These are phyloP conservation scores for Sipha flava DNA, from an alignment of 1,140 invertebrate species.

Conservation along the genomic window DNA sequence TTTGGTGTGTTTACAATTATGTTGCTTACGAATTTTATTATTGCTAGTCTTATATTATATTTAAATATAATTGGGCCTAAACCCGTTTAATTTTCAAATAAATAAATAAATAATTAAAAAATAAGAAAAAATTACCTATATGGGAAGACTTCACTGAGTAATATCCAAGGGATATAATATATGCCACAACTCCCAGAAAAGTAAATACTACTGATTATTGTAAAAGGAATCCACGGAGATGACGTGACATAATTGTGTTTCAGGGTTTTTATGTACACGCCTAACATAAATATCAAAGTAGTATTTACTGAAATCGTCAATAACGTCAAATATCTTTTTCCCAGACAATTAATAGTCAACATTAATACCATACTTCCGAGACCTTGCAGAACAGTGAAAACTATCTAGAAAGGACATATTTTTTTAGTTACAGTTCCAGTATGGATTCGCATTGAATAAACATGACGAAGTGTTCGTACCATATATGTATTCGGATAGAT, in stretches of 20 bases:
- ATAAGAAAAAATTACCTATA: conserved; percentile 32
- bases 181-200: conserved; percentile 33
- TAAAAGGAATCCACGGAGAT: conserved; percentile 33
- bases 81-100: too few relatives aligned
- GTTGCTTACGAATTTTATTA: too few relatives aligned
- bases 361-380: background rate
- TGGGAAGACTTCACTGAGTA: conserved; percentile 37
- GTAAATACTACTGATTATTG: conserved; percentile 16
- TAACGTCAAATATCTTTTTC: conserved; percentile 22
- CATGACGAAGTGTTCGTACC: too few relatives aligned
- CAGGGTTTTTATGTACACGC: background rate
- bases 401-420: background rate
- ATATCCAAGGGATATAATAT: conserved; percentile 35
- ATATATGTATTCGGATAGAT: background rate
- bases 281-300: background rate
- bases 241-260: background rate
- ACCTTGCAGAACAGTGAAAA: background rate
- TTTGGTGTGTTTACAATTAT: too few relatives aligned
- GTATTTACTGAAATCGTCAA: background rate
- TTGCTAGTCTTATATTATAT: too few relatives aligned
- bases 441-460: too few relatives aligned
- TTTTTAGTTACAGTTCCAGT: background rate
- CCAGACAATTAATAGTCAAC: background rate
- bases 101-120: too few relatives aligned
- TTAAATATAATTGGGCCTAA: too few relatives aligned